Evolutionary conservation across 2,888 invertebrate species (phyloP), one percentile per base, ranked within the genome.

Genomic region (Heliconius hortense): DNA sequence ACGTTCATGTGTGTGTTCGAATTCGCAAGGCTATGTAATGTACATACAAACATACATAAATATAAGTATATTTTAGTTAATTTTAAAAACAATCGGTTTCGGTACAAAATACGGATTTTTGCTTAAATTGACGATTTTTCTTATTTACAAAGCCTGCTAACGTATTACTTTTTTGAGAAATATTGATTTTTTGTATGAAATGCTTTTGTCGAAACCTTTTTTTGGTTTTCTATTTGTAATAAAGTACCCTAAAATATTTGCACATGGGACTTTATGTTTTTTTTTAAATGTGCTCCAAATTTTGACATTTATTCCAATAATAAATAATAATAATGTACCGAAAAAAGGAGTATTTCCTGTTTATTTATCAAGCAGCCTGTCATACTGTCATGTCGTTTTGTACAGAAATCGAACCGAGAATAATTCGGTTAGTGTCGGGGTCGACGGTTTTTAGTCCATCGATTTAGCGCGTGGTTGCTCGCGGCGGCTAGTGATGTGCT

Each of bases 381-480:
- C 66, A 66, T 66, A 66, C 73, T 79, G 78, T 77, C 78, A 79
- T 81, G 74, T 78, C 72, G 79, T 66, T 77, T 82, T 82, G 80
- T 81, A 67, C 84, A 83, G 84, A 87, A 87, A 86, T 88, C 88
- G 85, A 88, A 89, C 83, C 89, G 90, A 86, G 89, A 91, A 91
- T 90, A 90, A 89, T 91, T 90, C 85, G 89, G 89, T 88, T 89
- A 89, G 89, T 89, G 90, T 90, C 88, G 87, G 86, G 91, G 90
- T 91, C 89, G 88, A 89, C 87, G 87, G 87, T 92, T 92, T 93
- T 92, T 92, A 90, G 90, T 86, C 85, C 83, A 85, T 85, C 88
- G 88, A 90, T 90, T 89, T 87, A 87, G 90, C 91, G 92, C 93
- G 93, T 93, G 93, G 89, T 92, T 83, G 93, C 93, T 90, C 81